These are phyloP conservation scores for Brachionus angularis DNA, from an alignment of 1,140 invertebrate genomes.

Conservation along the genomic window DNA sequence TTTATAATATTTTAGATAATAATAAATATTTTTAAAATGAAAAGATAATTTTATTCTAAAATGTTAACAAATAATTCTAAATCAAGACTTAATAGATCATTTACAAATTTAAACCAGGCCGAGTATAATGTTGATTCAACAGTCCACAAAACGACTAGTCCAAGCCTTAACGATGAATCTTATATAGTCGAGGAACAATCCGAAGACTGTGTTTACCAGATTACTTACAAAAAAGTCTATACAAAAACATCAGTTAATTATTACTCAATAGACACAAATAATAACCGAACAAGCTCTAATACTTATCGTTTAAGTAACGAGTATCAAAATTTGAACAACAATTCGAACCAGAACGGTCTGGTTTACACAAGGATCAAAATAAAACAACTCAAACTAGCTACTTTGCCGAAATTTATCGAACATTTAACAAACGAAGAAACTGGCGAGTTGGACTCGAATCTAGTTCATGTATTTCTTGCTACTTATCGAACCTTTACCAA, in stretches of 20 bases:
- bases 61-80: too few species aligned
- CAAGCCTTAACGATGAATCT: too few species aligned
- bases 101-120: too few species aligned
- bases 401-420: constrained; percentile 83
- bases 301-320: too few species aligned
- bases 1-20: too few species aligned
- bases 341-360: background rate
- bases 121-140: too few species aligned
- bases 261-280: constrained; percentile 14
- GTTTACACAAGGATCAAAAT: constrained; percentile 36
- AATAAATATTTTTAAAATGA: too few species aligned
- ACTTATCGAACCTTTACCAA: constrained; percentile 84
- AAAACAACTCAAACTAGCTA: constrained; percentile 77
- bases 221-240: constrained; percentile 40
- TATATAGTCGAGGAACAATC: constrained; percentile 4
- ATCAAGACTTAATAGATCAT: too few species aligned
- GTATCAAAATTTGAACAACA: too few species aligned
- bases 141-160: too few species aligned
- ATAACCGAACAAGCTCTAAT: constrained; percentile 23
- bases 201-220: constrained; percentile 34
- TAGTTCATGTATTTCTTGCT: constrained; percentile 93
- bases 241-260: too few species aligned
- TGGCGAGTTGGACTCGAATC: constrained; percentile 91
- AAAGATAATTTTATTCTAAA: too few species aligned
- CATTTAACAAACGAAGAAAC: constrained; percentile 78